Evolutionary conservation across 1,140 invertebrate genomes (phyloP).

Genomic region (Zaprionus davidi): DNA sequence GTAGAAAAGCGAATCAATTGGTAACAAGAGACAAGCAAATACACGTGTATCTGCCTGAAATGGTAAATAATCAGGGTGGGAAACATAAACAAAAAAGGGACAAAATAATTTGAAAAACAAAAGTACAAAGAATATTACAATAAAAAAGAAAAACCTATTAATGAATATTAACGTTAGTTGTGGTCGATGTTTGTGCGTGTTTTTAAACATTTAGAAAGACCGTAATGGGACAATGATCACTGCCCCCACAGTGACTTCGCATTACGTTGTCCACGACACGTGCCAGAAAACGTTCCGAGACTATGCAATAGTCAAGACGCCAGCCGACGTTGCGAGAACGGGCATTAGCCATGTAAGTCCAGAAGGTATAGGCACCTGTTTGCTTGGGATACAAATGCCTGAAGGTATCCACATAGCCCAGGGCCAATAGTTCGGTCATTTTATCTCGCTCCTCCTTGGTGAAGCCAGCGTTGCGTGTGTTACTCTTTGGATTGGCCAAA

Average conservation of each 20-base stretch:
- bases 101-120: not conserved
- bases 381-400: conserved; percentile 94
- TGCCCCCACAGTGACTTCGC: conserved; percentile 90
- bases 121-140: conserved; percentile 1
- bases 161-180: not conserved
- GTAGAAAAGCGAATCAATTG: not conserved
- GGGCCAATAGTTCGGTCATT: conserved; percentile 92
- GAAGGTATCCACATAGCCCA: conserved; percentile 95
- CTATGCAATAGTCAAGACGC: conserved; percentile 97
- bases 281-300: conserved; percentile 91
- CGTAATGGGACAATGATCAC: conserved; percentile 94
- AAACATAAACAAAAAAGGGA: conserved; percentile 3
- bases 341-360: conserved; percentile 86
- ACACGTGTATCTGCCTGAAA: not conserved
- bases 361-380: conserved; percentile 95
- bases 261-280: conserved; percentile 93
- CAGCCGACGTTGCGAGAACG: conserved; percentile 97
- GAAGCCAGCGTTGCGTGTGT: conserved; percentile 97
- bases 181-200: not conserved
- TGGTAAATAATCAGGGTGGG: conserved; percentile 2
- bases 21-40: conserved; percentile 9
- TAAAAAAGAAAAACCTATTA: conserved; percentile 1
- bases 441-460: conserved; percentile 96
- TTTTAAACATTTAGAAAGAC: conserved; percentile 87
- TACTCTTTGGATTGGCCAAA: conserved; percentile 96